Base-by-base conservation (phyloP, 2,113 vertebrate species). In the Hydrochoerus hydrochaeris region DNA sequence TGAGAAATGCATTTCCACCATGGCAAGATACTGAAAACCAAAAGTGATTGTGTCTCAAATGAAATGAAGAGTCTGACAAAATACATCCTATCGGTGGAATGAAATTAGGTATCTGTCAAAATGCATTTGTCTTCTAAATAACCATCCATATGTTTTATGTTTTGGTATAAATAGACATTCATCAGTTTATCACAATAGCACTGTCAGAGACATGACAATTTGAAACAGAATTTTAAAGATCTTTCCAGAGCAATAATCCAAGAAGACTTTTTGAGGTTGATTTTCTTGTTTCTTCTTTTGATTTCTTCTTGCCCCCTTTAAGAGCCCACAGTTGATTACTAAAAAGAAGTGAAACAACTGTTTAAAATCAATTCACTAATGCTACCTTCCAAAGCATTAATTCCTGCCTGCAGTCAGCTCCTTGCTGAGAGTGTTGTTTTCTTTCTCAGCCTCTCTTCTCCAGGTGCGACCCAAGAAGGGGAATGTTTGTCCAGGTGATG, bases 71-170 rank as follows among this genome's bases (percentile, higher is more conserved):
- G 85, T 93, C 96, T 98, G 97, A 98, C 94, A 98, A 98, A 97
- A 93, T 98, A 93, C 90, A 96, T 98, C 98, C 98, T 97, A 98
- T 98, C 97, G 98, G 94, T 96, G 85, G 97, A 98, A 98, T 97
- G 97, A 98, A 98, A 98, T 98, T 98, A 98, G 98, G 97, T 98
- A 98, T 98, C 98, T 98, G 98, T 98, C 98, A 98, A 98, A 98
- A 98, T 96, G 97, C 95, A 98, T 98, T 98, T 98, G 96, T 98
- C 97, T 98, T 97, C 97, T 83, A 97, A 98, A 98, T 98, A 98
- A 98, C 97, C 98, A 96, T 97, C 97, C 98, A 98, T 97, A 97
- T 96, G 96, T 97, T 98, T 98, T 97, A 98, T 98, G 97, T 98
- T 97, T 97, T 95, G 97, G 97, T 96, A 97, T 98, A 98, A 98